Base-by-base conservation (phyloP, 1,140 invertebrate genomes). In the Diploscapter pachys region DNA sequence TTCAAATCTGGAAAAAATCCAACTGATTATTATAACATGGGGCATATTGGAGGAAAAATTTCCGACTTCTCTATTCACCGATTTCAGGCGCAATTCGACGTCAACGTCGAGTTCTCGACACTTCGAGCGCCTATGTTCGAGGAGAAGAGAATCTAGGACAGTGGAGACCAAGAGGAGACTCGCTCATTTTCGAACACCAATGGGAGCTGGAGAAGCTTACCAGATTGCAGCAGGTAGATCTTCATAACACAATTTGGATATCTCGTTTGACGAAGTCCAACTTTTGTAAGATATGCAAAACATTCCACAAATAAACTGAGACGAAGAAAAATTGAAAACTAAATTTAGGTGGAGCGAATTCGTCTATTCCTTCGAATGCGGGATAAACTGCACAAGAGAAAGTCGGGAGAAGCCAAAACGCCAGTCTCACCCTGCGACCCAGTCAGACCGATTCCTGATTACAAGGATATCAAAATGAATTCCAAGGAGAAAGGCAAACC, bases 121-220 rank as follows among this genome's bases (percentile, higher is more conserved):
- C 96, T 6, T 97, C 95, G 80, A 93, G 93, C 0, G 97, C 94
- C 0, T 99, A 99, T 87, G 97, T 99, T 0, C 89, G 97, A 72
- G 97, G 97, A 0, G 96, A 99, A 86, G 97, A 99, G 87, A 99
- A 99, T 87, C 89, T 99, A 11, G 95, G 93, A 50, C 78, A 88
- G 3, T 99, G 96, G 97, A 89, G 96, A 78, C 97, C 96, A 8
- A 89, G 95, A 56, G 93, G 94, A 2, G 96, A 99, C 86, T 97
- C 94, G 4, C 90, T 99, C 6, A 98, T 99, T 75, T 96, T 99
- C 86, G 96, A 99, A 86, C 96, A 99, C 86, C 92, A 97, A 88
- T 98, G 96, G 96, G 95, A 99, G 87, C 86, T 99, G 65, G 97
- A 99, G 88, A 98, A 99, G 88, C 89, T 99, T 74, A 94, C 93